phyloP scores from a whole-genome alignment of 1,140 invertebrate genomes.

The Drosophila bipectinata region DNA sequence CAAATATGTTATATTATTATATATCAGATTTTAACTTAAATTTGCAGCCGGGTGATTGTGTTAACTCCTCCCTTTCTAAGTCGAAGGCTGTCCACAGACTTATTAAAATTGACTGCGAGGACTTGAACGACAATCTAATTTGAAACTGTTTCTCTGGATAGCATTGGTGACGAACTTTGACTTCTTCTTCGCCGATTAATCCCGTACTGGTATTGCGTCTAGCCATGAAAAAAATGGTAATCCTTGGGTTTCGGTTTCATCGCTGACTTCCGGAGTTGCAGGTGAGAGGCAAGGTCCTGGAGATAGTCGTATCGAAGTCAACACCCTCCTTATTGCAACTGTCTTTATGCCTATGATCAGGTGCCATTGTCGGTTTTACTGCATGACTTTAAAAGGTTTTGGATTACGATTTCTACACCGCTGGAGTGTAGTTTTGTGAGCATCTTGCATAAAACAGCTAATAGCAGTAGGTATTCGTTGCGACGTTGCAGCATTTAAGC shows the following conservation, averaged over 20 bases:
- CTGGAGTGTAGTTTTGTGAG: constrained; percentile 8
- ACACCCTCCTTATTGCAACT: too few species aligned
- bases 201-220: constrained; percentile 4
- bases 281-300: too few species aligned
- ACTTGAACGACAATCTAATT: neutral
- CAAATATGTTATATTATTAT: constrained; percentile 7
- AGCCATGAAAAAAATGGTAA: neutral
- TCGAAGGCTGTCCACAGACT: too few species aligned
- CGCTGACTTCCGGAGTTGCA: neutral
- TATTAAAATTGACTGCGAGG: neutral
- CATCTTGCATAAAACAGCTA: neutral
- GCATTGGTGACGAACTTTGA: constrained; percentile 1
- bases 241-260: neutral
- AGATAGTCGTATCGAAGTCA: too few species aligned
- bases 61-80: too few species aligned
- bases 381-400: neutral
- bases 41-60: too few species aligned
- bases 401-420: constrained; percentile 2
- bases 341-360: neutral
- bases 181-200: neutral
- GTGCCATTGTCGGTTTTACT: constrained; percentile 8
- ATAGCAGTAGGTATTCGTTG: constrained; percentile 5
- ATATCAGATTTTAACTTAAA: neutral
- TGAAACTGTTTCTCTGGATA: constrained; percentile 1
- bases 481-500: neutral